Base-by-base conservation (phyloP, 2,888 invertebrate species). In the Aphelenchoides bicaudatus region DNA sequence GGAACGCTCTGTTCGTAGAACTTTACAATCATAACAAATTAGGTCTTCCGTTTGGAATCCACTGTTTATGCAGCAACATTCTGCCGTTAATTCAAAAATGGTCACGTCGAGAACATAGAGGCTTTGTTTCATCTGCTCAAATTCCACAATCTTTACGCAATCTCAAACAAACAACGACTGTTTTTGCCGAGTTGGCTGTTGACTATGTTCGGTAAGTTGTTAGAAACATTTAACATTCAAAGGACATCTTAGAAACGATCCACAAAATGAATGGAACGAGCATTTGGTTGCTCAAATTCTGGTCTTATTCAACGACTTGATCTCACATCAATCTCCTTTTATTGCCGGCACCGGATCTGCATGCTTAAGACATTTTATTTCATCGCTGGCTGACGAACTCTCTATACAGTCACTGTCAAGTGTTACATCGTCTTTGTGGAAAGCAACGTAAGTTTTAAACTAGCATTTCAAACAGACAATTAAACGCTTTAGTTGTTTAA, bases 31-130 rank as follows among this genome's bases (percentile, higher is more conserved):
- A 6, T 1, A 8, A 1, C 13, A 16, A 21, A 30, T 37, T 39
- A 84, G 93, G 92, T 25, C 86, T 89, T 2, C 87, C 88, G 69
- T 92, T 92, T 80, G 91, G 90, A 0, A 83, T 92, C 57, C 90
- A 90, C 78, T 91, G 91, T 80, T 87, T 92, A 58, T 93, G 93
- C 79, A 90, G 91, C 79, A 82, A 93, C 52, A 82, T 94, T 5
- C 83, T 94, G 54, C 93, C 93, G 0, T 88, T 89, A 83, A 87
- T 93, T 16, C 93, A 94, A 81, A 88, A 88, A 74, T 93, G 93
- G 93, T 82, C 92, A 59, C 84, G 91, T 10, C 86, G 87, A 70
- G 81, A 82, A 10, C 72, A 57, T 23, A 53, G 58, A n/a, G 69
- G 48, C 10, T 64, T 64, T n/a, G n/a, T 50, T 5, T 58, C 59